These are phyloP conservation scores for Aphidius ervi DNA, from an alignment of 1,140 invertebrate species.

Conservation along the genomic window DNA sequence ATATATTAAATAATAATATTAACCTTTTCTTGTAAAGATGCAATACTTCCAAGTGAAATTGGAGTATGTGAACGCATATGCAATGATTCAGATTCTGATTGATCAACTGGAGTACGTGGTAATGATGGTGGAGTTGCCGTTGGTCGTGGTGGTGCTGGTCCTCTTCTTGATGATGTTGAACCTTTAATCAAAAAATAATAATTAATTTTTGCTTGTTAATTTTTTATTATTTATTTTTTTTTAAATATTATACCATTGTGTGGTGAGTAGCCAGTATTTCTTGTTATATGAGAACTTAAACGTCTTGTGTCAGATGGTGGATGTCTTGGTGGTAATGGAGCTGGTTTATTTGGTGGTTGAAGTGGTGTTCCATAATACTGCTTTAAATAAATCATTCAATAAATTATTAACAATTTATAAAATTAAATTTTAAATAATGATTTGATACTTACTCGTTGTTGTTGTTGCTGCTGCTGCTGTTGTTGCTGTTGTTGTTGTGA, in stretches of 20 bases:
- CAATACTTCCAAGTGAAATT: constrained; percentile 67
- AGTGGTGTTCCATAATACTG: constrained; percentile 41
- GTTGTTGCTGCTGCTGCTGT: too few species aligned
- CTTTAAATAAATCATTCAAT: constrained; percentile 24
- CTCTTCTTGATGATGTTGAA: constrained; percentile 51
- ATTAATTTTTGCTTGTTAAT: neutral
- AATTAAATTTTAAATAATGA: constrained; percentile 3
- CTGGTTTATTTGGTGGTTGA: constrained; percentile 57
- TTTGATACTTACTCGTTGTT: constrained; percentile 37
- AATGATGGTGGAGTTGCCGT: constrained; percentile 55
- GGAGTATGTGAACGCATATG: constrained; percentile 62
- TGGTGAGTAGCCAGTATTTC: constrained; percentile 56
- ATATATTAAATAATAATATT: constrained; percentile 20
- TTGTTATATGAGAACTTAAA: constrained; percentile 52
- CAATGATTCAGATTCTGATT: constrained; percentile 51
- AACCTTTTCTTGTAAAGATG: constrained; percentile 69
- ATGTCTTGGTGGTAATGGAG: constrained; percentile 58
- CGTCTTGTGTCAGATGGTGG: constrained; percentile 59
- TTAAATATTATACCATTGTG: constrained; percentile 48
- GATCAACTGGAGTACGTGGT: constrained; percentile 53
- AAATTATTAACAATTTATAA: constrained; percentile 37
- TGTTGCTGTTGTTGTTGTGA: constrained; percentile 34
- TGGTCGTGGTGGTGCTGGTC: constrained; percentile 53
- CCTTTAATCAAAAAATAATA: constrained; percentile 32
- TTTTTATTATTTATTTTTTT: neutral